Evolutionary conservation across 2,797 vertebrate species (phyloP).

Genomic region (Champsocephalus esox): DNA sequence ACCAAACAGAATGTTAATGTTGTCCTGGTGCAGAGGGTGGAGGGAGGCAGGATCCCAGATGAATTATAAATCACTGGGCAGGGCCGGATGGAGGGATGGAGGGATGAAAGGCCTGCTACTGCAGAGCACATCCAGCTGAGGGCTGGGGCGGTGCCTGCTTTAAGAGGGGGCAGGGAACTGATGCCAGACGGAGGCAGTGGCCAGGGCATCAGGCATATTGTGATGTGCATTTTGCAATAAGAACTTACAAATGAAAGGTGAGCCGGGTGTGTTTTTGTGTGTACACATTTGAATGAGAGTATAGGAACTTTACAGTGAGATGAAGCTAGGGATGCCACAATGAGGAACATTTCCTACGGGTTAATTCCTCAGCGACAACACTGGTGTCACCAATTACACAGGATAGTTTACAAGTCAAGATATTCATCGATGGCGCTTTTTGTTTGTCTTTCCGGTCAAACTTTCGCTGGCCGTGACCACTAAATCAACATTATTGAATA

Average conservation of each 20-base stretch:
- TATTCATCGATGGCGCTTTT: no score
- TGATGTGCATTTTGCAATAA: conserved; percentile 20
- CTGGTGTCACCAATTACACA: no score
- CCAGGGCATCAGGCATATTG: conserved; percentile 6
- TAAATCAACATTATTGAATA: no score
- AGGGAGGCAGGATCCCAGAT: conserved; percentile 83
- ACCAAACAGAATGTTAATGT: conserved; percentile 84
- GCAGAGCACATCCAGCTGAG: conserved; percentile 73
- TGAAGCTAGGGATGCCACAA: no score
- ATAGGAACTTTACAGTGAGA: not conserved
- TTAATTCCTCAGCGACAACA: no score
- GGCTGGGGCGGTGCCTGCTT: conserved; percentile 74
- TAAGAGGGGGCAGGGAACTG: conserved; percentile 70
- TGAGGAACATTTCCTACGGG: no score
- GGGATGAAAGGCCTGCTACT: conserved; percentile 77
- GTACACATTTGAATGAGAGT: not conserved
- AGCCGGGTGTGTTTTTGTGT: conserved; percentile 1
- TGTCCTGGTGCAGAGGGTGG: conserved; percentile 81
- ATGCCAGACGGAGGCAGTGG: conserved; percentile 60
- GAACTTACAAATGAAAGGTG: conserved; percentile 1
- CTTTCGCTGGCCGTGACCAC: no score
- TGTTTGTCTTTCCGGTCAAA: no score
- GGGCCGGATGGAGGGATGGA: conserved; percentile 79
- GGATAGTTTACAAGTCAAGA: no score
- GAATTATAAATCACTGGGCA: conserved; percentile 88